phyloP scores from a whole-genome alignment of 2,797 vertebrate species.

The Catharus ustulatus region DNA sequence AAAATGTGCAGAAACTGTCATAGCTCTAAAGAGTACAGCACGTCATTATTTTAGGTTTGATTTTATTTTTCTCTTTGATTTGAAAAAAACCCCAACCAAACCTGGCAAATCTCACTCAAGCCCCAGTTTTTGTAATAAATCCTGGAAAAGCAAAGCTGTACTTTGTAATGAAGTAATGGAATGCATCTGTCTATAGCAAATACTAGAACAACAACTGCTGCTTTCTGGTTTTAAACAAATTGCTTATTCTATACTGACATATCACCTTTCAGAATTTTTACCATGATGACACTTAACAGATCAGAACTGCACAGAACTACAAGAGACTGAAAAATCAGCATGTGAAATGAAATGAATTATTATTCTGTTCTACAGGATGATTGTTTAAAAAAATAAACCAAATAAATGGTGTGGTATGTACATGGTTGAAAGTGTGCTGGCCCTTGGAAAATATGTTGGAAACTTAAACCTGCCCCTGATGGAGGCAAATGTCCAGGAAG shows the following conservation, averaged over 20 bases:
- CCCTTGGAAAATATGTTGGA: background rate
- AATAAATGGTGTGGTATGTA: background rate
- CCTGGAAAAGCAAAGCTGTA: constrained; percentile 10
- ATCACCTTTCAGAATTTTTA: background rate
- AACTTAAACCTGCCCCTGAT: background rate
- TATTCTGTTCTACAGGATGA: background rate
- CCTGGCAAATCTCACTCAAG: background rate
- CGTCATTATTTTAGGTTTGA: background rate
- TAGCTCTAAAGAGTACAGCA: background rate
- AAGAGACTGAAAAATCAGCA: background rate
- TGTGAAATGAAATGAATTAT: background rate
- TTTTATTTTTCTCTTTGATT: background rate
- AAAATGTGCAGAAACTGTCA: background rate
- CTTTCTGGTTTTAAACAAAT: constrained; percentile 27
- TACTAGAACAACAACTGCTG: constrained; percentile 25
- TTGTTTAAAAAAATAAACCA: accelerated
- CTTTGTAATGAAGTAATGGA: background rate
- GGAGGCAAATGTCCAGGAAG: background rate
- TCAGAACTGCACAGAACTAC: background rate
- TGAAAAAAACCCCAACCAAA: background rate
- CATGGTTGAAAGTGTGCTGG: background rate
- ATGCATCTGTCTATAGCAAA: background rate
- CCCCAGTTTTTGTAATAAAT: background rate
- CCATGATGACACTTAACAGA: background rate
- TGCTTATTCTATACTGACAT: background rate